Base-by-base conservation (phyloP, 2,113 vertebrate species). In the Orthonyx spaldingii region DNA sequence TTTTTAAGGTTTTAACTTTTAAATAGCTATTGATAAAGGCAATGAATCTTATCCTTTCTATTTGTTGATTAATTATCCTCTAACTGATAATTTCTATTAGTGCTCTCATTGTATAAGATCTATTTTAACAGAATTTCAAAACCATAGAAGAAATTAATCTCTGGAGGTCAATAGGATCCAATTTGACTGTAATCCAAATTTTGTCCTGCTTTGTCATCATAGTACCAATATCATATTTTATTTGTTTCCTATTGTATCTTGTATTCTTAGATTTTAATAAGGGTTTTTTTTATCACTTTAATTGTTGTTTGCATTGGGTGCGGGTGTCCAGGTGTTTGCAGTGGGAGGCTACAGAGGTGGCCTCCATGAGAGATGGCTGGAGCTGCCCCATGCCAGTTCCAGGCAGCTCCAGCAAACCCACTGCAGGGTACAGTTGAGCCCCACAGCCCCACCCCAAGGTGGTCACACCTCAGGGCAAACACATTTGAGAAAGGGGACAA, bases 271-370 rank as follows among this genome's bases (percentile, higher is more conserved):
- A 57, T 78, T 77, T 68, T 50, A 84, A 10, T 19, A 55, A 78
- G 16, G 7, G 6, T 3, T 22, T 7, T 3, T 53, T 20, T 76
- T 47, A 55, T 42, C 15, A 47, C 4, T 71, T 57, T 32, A 39
- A 7, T 28, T 27, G 12, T 27, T 61, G 23, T 47, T 42, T 68
- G 6, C n/a, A 14, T 18, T 37, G 10, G 5, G 4, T 52, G 12
- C 8, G 32, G 12, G 1, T 50, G 16, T 11, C 26, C 28, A 39
- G 13, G 2, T 17, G 3, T 22, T 37, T 12, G 20, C 5, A n/a
- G 24, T 0, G 4, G 8, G 9, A 6, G 19, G 5, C 16, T 65
- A 21, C 13, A 55, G 15, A 33, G 15, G 28, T 0, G 4, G 11
- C 42, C 14, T 23, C 20, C 13, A 21, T 49, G 47, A 30, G 28